These are phyloP conservation scores for Dermatemys mawii DNA, from an alignment of 2,113 vertebrate genomes.

Conservation along the genomic window DNA sequence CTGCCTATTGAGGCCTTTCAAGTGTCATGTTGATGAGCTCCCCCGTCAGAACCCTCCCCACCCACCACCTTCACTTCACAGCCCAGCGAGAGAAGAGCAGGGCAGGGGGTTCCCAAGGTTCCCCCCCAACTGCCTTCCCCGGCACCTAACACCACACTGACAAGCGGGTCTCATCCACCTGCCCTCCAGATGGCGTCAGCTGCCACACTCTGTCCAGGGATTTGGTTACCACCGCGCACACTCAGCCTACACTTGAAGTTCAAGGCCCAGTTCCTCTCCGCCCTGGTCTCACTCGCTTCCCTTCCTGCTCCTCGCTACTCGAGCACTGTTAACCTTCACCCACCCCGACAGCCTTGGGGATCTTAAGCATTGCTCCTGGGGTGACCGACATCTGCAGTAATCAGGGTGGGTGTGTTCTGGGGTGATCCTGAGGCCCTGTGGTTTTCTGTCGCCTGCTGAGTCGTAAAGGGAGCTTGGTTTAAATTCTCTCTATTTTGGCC, in stretches of 20 bases:
- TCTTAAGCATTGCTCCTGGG: background rate
- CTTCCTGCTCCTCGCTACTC: accelerated
- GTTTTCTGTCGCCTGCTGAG: background rate
- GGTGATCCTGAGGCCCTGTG: accelerated
- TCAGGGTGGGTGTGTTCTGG: background rate
- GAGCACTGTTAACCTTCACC: background rate
- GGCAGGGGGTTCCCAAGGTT: background rate
- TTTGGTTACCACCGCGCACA: background rate
- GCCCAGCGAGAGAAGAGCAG: accelerated
- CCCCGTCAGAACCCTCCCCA: background rate
- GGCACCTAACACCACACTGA: background rate
- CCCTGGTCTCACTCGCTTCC: background rate
- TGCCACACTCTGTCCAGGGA: background rate
- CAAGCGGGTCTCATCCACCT: too few relatives aligned
- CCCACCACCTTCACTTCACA: background rate
- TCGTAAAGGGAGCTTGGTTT: background rate
- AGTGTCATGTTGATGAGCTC: background rate
- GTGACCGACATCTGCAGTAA: background rate
- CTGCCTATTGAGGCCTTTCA: background rate
- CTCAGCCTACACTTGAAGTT: background rate
- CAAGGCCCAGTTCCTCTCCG: background rate
- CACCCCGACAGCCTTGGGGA: background rate
- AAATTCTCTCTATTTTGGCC: background rate
- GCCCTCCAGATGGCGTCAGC: background rate
- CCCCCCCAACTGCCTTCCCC: background rate